A percentile compares a stretch with the other conserved stretches of the same genome.
Evolutionary conservation across 2,888 invertebrate species (phyloP).

Genomic region (Periphyllus acericola): DNA sequence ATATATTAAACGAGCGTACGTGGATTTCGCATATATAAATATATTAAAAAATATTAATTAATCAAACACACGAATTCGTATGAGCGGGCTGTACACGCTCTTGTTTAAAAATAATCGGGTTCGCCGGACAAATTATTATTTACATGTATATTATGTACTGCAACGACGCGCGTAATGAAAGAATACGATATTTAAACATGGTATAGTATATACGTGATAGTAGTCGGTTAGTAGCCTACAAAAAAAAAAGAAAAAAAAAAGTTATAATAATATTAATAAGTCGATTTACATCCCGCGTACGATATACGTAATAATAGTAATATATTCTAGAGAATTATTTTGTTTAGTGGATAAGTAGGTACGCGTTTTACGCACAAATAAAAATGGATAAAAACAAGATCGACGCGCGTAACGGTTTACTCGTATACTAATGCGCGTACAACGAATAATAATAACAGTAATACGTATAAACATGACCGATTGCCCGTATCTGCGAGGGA

Average conservation of each 20-base stretch:
- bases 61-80: not conserved
- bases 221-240: no score
- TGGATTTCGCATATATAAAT: not conserved
- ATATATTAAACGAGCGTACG: not conserved
- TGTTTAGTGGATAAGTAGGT: no score
- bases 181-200: no score
- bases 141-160: not conserved
- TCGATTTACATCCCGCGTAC: not conserved
- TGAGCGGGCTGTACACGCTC: no score
- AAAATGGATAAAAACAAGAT: not conserved
- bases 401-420: slow-evolving; percentile 12
- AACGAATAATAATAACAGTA: not conserved
- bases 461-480: not conserved
- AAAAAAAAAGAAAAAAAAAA: no score
- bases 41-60: no score
- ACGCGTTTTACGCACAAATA: not conserved
- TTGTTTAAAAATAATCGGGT: not conserved
- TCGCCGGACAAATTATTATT: not conserved
- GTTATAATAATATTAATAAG: not conserved
- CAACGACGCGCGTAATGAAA: no score
- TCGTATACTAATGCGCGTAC: not conserved
- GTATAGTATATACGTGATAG: no score
- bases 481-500: no score
- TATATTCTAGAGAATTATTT: no score
- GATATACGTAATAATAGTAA: no score